Evolutionary conservation across 64 coral and sea anemone species (phyloP), one percentile per base, ranked within the genome.

Genomic region (Dendrophyllia cribrosa): DNA sequence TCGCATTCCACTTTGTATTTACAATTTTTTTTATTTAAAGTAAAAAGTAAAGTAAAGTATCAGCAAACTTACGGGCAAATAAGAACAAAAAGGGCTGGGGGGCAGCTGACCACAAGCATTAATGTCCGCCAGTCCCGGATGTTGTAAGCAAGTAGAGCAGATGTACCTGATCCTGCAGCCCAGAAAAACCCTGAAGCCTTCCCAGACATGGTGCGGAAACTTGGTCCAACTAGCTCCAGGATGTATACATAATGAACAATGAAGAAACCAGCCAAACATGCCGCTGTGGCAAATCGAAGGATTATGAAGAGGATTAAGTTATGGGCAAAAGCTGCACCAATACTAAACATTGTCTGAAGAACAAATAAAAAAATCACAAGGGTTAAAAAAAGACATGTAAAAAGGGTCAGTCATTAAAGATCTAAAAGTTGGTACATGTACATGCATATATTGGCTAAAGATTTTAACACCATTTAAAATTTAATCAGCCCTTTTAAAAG

Each of bases 201-300:
- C 16, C 63, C 86, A n/a, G 81, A 80, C 4, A 89, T 24, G 15
- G 95, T 90, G 10, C 95, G 79, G 11, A 78, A 86, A 45, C 49
- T 77, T 7, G 95, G 87, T 24, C 95, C 95, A 43, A 90, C 87
- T 4, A 93, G 19, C 64, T 96, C 95, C 10, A 92, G 44, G 73
- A 34, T 59, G 25, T 92, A 93, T 8, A 96, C 81, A n/a, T 89
- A 96, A 2, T 84, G 80, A 0, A 87, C 15, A 0, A 86, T 0
- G 58, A 93, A 86, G 9, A 82, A 60, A 5, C 95, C 95, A 4
- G 79, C 58, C 12, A 75, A 0, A 9, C 13, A 49, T 7, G 47
- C 44, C 16, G 11, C 72, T 3, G 72, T 50, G 17, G 47, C 46
- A 16, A 96, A 89, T 13, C 95, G 91, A 12, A 96, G 71, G 0